These are phyloP conservation scores for Brienomyrus longianalis DNA, from an alignment of 2,113 vertebrate species.

Conservation along the genomic window DNA sequence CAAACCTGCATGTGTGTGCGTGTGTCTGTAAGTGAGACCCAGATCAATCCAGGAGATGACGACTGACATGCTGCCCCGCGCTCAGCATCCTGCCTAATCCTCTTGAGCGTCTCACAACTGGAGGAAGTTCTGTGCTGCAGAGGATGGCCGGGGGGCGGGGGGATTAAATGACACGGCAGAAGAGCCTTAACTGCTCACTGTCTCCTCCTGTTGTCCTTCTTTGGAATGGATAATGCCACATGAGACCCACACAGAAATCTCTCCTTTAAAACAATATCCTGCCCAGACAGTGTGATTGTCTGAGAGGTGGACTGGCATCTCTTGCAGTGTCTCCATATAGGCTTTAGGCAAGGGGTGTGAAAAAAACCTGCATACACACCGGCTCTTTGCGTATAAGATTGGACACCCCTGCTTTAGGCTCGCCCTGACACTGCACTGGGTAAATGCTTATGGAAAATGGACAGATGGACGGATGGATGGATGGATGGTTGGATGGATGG, in stretches of 20 bases:
- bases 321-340: background rate
- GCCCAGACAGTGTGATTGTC: background rate
- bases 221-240: background rate
- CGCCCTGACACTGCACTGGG: background rate
- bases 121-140: conserved; percentile 12
- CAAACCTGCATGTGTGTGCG: background rate
- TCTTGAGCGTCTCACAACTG: conserved; percentile 1
- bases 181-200: conserved; percentile 22
- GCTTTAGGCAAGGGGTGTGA: background rate
- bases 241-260: background rate
- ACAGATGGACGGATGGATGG: no score
- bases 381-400: no score
- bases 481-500: background rate
- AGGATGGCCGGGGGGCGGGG: accelerated
- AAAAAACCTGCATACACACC: no score
- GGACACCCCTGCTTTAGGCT: background rate
- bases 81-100: conserved; percentile 33
- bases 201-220: conserved; percentile 29
- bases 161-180: conserved; percentile 3
- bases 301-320: background rate
- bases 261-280: background rate
- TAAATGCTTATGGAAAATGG: background rate
- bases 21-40: background rate
- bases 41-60: background rate
- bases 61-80: conserved; percentile 29